Evolutionary conservation across 2,888 invertebrate genomes (phyloP), one percentile per base, ranked within the genome.

Genomic region (Leptothorax acervorum): DNA sequence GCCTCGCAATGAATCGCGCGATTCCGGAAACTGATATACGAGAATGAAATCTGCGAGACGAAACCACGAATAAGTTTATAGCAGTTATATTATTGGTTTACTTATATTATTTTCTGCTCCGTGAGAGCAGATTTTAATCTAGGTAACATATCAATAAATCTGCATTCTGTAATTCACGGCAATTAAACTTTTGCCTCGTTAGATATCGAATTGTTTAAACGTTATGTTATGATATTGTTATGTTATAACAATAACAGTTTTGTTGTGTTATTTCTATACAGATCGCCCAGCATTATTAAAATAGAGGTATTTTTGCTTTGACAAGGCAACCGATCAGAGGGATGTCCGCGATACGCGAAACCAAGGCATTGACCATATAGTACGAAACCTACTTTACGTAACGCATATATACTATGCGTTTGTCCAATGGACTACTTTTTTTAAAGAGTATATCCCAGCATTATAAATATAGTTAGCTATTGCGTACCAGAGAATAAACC

Each of bases 341-440:
- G 15, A 55, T 55, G 31, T 45, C 31, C 42, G 55, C n/a, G 31
- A 68, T 70, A 70, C 70, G 76, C 76, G 55, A 68, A 78, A 70
- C 55, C 15, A 31, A 68, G 42, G 55, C 18, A 45, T 70, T 78
- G 48, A 78, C 71, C 31, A 45, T 78, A 78, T 23, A 55, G 31
- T 78, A 68, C 53, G 31, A 78, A 78, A 57, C 78, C 78, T 70
- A 78, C 78, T 78, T 78, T 78, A 31, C 9, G n/a, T 70, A 31
- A 70, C 78, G 78, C 78, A 70, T 55, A 55, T 23, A 42, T 31
- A 28, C n/a, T 31, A 31, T 31, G 73, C 70, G 70, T 78, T 68
- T 12, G 18, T 78, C 45, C 31, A 42, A 55, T 42, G 76, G 4
- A 45, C 45, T 78, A 70, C 55, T 55, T 70, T 66, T 74, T 78